A percentile compares a stretch with the other conserved stretches of the same genome.
Evolutionary conservation across 2,113 vertebrate genomes (phyloP).

Genomic region (Ochotona princeps): DNA sequence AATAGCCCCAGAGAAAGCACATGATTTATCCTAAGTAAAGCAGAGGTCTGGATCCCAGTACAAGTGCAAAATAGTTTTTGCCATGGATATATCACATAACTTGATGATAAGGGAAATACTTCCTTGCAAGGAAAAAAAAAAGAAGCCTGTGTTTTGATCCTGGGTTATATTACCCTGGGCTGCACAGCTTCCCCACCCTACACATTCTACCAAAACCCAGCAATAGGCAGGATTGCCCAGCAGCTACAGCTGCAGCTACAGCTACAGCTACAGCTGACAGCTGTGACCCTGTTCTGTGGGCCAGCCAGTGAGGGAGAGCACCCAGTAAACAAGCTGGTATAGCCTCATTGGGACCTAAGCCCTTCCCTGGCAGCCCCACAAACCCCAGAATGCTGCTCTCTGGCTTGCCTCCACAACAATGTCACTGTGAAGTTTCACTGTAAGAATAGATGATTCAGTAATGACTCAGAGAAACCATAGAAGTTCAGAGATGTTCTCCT

Average conservation of each 20-base stretch:
- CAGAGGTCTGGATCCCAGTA: neutral
- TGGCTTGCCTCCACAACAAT: neutral
- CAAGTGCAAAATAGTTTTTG: neutral
- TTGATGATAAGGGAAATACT: neutral
- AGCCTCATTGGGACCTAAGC: neutral
- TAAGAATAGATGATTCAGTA: slow-evolving; percentile 34
- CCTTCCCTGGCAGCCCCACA: neutral
- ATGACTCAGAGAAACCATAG: slow-evolving; percentile 72
- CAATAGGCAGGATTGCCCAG: neutral
- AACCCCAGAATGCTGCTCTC: neutral
- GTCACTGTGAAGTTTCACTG: slow-evolving; percentile 47
- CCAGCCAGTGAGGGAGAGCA: too few relatives aligned
- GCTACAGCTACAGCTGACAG: neutral
- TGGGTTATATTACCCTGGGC: neutral
- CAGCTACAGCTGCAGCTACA: neutral
- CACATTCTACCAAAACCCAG: neutral
- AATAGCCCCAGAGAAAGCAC: neutral
- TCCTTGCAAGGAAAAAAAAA: neutral
- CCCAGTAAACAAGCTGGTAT: neutral
- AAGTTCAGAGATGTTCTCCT: slow-evolving; percentile 5
- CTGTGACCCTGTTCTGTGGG: accelerated
- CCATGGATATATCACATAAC: neutral
- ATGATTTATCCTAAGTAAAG: neutral
- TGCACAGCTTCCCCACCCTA: neutral
- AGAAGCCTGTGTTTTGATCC: neutral